Conservation (phyloP, 2,888 invertebrate species). For the Eupithecia dodoneata region DNA sequence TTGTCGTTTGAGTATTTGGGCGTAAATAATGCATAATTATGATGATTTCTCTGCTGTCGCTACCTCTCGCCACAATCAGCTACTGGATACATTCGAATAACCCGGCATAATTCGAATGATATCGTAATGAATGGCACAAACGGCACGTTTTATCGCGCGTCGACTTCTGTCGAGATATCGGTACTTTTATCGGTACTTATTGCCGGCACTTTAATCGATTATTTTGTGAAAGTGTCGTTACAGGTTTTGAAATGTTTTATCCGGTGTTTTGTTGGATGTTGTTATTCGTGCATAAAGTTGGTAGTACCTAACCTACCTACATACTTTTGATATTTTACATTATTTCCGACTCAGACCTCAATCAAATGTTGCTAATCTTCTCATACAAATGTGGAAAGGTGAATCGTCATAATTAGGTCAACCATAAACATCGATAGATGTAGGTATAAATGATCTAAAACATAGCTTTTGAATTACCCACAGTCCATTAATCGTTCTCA, state of each 20-base stretch:
- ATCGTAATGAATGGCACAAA: conserved; percentile 60
- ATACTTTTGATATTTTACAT: neutral
- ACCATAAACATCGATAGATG: too few relatives aligned
- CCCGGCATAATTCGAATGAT: conserved; percentile 58
- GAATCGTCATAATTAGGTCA: too few relatives aligned
- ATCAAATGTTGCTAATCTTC: too few relatives aligned
- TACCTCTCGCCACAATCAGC: conserved; percentile 50
- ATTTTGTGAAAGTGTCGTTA: conserved; percentile 18
- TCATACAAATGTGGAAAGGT: too few relatives aligned
- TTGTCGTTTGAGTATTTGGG: too few relatives aligned
- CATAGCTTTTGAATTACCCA: too few relatives aligned
- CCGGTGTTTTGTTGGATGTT: conserved; percentile 2
- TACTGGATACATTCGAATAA: conserved; percentile 61
- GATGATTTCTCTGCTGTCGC: conserved; percentile 32
- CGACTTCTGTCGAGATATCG: conserved; percentile 26
- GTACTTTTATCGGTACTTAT: conserved; percentile 29
- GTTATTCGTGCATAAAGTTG: neutral
- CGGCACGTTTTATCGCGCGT: conserved; percentile 51
- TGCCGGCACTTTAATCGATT: conserved; percentile 21
- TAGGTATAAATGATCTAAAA: too few relatives aligned
- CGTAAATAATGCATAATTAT: neutral
- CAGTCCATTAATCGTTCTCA: neutral
- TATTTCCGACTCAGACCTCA: too few relatives aligned
- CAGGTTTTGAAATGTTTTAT: conserved; percentile 12
- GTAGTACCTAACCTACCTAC: neutral